phyloP scores from a whole-genome alignment of 2,797 vertebrate species.

The Coranthus polyacanthus region DNA sequence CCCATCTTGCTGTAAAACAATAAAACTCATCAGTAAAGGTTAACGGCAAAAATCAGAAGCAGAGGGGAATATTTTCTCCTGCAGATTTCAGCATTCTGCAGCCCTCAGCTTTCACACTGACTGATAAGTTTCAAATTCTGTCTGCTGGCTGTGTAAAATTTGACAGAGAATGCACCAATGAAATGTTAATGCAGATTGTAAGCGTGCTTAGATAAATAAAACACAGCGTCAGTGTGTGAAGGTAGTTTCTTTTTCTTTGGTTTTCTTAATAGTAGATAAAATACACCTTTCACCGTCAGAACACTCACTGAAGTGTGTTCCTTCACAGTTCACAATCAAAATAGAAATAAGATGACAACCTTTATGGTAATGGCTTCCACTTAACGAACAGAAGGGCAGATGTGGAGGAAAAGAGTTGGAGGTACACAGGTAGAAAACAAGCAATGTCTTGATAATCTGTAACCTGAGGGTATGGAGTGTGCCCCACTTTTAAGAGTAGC shows the following conservation, averaged over 20 bases:
- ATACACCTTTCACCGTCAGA: conserved; percentile 19
- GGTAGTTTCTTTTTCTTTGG: neutral
- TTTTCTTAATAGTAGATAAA: neutral
- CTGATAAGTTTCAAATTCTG: neutral
- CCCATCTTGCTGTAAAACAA: too few species aligned
- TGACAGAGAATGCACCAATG: too few species aligned
- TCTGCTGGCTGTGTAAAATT: neutral
- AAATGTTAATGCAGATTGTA: too few species aligned
- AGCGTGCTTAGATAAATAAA: too few species aligned
- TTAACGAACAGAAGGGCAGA: conserved; percentile 6
- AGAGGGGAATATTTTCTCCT: neutral
- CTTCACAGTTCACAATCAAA: conserved; percentile 16
- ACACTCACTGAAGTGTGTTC: conserved; percentile 4
- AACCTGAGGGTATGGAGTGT: conserved; percentile 33
- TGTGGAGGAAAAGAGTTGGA: too few species aligned
- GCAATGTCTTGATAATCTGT: conserved; percentile 27
- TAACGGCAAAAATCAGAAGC: neutral
- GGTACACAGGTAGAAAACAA: conserved; percentile 16
- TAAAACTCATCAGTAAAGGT: conserved; percentile 20
- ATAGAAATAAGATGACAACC: too few species aligned
- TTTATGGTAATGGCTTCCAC: conserved; percentile 38
- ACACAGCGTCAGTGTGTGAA: too few species aligned
- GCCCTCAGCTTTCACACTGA: neutral
- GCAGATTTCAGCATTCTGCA: neutral
- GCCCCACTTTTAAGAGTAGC: conserved; percentile 34